Evolutionary conservation across 2,797 vertebrate genomes (phyloP), one percentile per base, ranked within the genome.

Genomic region (Acipenser oxyrinchus): DNA sequence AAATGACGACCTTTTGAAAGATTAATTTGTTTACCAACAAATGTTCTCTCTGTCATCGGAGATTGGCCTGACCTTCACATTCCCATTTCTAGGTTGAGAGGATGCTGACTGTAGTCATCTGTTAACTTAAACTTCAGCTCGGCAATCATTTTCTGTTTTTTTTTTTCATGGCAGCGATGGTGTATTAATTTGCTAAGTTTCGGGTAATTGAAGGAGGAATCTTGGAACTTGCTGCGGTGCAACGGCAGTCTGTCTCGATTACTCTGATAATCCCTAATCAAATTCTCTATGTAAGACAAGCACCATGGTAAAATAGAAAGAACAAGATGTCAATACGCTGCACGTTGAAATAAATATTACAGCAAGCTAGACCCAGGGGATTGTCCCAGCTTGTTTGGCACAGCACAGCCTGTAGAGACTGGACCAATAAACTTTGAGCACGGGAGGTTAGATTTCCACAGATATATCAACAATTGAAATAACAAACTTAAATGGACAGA

Each of bases 1-100:
- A 94, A 94, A 95, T 92, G 91, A 85, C 81, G 91, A 98, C 95
- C 96, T 98, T 96, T 93, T 76, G 63, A 92, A 92, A 95, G 93
- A 97, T 95, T 90, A 89, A 95, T 95, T 93, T 94, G 92, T 96
- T 94, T 94, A 90, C 91, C 87, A 87, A 92, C 91, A 92, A 82
- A 88, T 69, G 78, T 79, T 88, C 84, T 71, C 75, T 90, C 90
- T 94, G 91, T 94, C 93, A 93, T 83, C 81, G 64, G 84, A 85
- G 86, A 89, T 86, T 84, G 84, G 81, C 82, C 85, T 94, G 94
- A 96, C 95, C 93, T 95, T 96, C 90, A 89, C 81, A 78, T 85
- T 86, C 83, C 80, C 77, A 77, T 83, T 84, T 90, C 84, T 83
- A 72, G 82, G 84, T 83, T 85, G 87, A 84, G 85, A 87, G 83